Evolutionary conservation across 2,888 invertebrate species (phyloP).

Genomic region (Caenorhabditis drosophilae): DNA sequence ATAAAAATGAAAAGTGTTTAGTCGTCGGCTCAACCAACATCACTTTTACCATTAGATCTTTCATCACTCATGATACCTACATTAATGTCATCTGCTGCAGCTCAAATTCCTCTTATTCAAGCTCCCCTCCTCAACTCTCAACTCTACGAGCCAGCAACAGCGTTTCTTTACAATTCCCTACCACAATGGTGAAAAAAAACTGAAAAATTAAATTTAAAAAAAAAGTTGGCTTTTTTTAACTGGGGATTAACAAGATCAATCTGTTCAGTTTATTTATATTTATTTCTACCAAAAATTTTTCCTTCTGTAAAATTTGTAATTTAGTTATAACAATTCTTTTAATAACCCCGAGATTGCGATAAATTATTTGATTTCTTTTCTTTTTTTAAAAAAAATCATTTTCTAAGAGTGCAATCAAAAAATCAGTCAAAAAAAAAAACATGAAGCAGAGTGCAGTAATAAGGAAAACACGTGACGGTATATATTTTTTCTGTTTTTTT

Average conservation of each 20-base stretch:
- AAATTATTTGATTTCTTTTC: slow-evolving; percentile 1
- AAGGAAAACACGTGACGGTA: no score
- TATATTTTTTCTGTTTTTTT: no score
- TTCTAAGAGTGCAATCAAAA: no score
- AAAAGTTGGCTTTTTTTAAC: not conserved
- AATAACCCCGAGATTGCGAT: not conserved
- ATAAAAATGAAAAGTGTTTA: slow-evolving; percentile 1
- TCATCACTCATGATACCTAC: slow-evolving; percentile 29
- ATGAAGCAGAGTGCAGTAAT: no score
- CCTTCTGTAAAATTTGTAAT: slow-evolving; percentile 4
- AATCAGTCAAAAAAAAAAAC: no score
- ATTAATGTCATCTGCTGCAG: slow-evolving; percentile 17
- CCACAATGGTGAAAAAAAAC: slow-evolving; percentile 29
- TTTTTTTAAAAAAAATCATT: no score
- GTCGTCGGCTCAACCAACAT: not conserved
- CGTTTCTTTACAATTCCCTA: slow-evolving; percentile 32
- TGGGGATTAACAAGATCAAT: no score
- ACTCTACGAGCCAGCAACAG: slow-evolving; percentile 32
- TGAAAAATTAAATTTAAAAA: no score
- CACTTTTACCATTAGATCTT: slow-evolving; percentile 21
- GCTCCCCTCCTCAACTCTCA: slow-evolving; percentile 30
- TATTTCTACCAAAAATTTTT: not conserved
- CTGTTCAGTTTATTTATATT: not conserved
- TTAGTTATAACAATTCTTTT: not conserved
- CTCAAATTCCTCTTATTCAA: slow-evolving; percentile 24